Evolutionary conservation across 2,888 invertebrate species (phyloP).

Genomic region (Spisula solida): DNA sequence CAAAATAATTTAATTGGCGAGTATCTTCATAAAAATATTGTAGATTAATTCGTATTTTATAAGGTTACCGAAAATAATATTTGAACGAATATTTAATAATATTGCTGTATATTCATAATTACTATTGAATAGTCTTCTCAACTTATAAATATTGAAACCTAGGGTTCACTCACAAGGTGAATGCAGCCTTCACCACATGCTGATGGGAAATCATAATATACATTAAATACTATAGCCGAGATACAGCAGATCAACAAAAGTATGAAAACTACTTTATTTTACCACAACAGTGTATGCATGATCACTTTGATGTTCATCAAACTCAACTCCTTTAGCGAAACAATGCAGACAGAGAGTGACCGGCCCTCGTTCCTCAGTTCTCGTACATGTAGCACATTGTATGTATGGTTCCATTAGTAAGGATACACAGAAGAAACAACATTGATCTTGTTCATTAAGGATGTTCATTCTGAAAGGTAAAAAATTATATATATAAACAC

Average conservation of each 20-base stretch:
- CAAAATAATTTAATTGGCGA: too few species aligned
- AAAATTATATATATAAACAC: too few species aligned
- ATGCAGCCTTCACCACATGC: not conserved
- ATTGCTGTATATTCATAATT: too few species aligned
- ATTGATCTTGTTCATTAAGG: conserved; percentile 44
- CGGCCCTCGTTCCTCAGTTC: conserved; percentile 79
- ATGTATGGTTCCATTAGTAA: conserved; percentile 92
- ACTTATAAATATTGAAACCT: too few species aligned
- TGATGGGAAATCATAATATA: not conserved
- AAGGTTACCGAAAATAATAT: too few species aligned
- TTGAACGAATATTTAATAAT: too few species aligned
- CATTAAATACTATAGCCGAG: not conserved
- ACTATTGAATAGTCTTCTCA: too few species aligned
- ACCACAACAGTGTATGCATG: conserved; percentile 92
- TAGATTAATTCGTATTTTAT: too few species aligned
- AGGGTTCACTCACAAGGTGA: too few species aligned
- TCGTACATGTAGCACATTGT: conserved; percentile 92
- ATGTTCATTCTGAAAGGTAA: not conserved
- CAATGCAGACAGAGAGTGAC: conserved; percentile 92
- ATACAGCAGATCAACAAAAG: not conserved
- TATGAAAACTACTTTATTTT: conserved; percentile 23
- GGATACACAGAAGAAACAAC: conserved; percentile 88
- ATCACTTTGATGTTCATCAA: conserved; percentile 91
- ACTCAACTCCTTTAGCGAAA: conserved; percentile 93
- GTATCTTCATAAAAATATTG: too few species aligned